These are phyloP conservation scores for Pagrus major DNA, from an alignment of 2,113 vertebrate genomes.

Conservation along the genomic window DNA sequence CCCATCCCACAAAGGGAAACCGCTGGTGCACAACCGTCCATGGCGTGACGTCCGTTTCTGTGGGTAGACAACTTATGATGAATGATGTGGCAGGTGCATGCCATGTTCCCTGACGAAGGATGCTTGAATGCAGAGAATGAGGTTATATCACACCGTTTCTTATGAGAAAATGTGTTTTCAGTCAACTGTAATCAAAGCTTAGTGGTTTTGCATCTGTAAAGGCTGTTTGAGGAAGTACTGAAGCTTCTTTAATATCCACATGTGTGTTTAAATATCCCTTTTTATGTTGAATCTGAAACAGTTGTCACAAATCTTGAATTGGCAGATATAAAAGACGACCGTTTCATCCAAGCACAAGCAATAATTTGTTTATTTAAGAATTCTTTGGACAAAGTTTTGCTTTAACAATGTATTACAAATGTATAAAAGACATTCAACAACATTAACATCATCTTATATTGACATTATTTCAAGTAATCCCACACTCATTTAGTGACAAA, in stretches of 20 bases:
- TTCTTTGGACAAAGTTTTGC: slow-evolving; percentile 3
- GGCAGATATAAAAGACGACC: background rate
- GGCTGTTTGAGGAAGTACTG: background rate
- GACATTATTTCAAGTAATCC: slow-evolving; percentile 51
- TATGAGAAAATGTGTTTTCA: background rate
- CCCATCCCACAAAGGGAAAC: slow-evolving; percentile 84
- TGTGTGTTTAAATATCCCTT: background rate
- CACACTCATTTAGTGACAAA: slow-evolving; percentile 1
- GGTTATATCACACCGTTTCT: slow-evolving; percentile 21
- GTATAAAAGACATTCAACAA: slow-evolving; percentile 1
- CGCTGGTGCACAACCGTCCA: slow-evolving; percentile 79
- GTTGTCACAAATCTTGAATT: background rate
- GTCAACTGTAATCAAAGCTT: background rate
- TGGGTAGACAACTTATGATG: slow-evolving; percentile 67
- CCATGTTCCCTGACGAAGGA: slow-evolving; percentile 46
- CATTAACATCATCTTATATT: background rate
- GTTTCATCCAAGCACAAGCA: slow-evolving; percentile 18
- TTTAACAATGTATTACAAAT: slow-evolving; percentile 6
- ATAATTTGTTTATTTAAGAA: slow-evolving; percentile 36
- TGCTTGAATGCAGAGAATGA: background rate
- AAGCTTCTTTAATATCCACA: background rate
- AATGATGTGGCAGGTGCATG: slow-evolving; percentile 61
- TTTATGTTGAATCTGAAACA: background rate
- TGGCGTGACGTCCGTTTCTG: slow-evolving; percentile 77
- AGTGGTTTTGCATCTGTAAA: background rate